Evolutionary conservation across 2,888 invertebrate genomes (phyloP).

Genomic region (Phyllotreta striolata): DNA sequence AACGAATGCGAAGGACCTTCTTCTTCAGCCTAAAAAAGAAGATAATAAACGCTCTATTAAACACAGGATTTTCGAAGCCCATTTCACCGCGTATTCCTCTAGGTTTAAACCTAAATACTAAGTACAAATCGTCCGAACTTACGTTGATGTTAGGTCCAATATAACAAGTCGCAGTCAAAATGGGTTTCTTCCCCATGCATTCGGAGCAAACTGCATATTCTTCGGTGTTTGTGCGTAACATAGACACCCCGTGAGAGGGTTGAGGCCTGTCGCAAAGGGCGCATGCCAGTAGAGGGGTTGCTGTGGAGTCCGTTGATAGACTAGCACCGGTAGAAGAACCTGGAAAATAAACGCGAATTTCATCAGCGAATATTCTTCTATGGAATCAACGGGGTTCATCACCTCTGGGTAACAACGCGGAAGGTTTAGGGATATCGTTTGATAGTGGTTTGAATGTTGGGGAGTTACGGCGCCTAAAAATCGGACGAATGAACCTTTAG

Average conservation of each 20-base stretch:
- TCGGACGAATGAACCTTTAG: background rate
- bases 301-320: slow-evolving; percentile 8
- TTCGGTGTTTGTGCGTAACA: slow-evolving; percentile 35
- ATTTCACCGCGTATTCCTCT: no score
- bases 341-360: slow-evolving; percentile 16
- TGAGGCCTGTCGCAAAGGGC: slow-evolving; percentile 6
- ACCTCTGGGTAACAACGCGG: slow-evolving; percentile 13
- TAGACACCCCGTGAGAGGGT: slow-evolving; percentile 32
- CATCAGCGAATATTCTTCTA: background rate
- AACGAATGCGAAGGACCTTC: slow-evolving; percentile 6
- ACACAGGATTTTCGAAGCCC: no score
- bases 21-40: slow-evolving; percentile 5
- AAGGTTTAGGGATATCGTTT: slow-evolving; percentile 14
- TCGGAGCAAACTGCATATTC: slow-evolving; percentile 42
- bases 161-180: slow-evolving; percentile 38
- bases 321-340: slow-evolving; percentile 9
- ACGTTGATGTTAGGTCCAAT: slow-evolving; percentile 36
- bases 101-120: no score
- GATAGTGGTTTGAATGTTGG: background rate
- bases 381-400: background rate
- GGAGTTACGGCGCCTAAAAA: slow-evolving; percentile 5
- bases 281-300: slow-evolving; percentile 10
- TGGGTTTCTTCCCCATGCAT: slow-evolving; percentile 40
- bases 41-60: slow-evolving; percentile 1
- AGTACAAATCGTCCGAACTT: no score